phyloP scores from a whole-genome alignment of 2,888 invertebrate genomes.

The Melanostoma mellinum region DNA sequence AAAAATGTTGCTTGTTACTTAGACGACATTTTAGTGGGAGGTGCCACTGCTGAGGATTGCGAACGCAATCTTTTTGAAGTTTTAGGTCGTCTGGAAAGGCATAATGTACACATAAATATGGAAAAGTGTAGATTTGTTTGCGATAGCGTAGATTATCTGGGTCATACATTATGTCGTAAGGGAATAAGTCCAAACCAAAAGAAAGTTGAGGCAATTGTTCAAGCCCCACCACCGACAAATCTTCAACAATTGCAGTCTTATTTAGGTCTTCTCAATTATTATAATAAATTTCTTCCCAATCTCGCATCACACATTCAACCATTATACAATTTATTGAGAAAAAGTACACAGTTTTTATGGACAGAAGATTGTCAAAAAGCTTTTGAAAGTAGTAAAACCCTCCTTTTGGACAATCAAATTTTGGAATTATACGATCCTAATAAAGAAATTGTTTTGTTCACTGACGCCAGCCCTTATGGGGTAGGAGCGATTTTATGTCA shows the following conservation, averaged over 20 bases:
- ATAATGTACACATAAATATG: slow-evolving; percentile 33
- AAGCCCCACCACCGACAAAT: neutral
- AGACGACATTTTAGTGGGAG: slow-evolving; percentile 44
- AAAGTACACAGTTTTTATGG: slow-evolving; percentile 1
- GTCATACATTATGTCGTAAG: slow-evolving; percentile 8
- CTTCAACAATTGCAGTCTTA: slow-evolving; percentile 32
- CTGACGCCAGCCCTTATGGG: neutral
- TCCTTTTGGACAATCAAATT: neutral
- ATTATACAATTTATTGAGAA: slow-evolving; percentile 2
- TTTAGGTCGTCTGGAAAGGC: slow-evolving; percentile 1
- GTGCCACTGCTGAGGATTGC: slow-evolving; percentile 19
- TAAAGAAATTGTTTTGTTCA: neutral
- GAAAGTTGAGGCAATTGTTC: slow-evolving; percentile 31
- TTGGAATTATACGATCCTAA: neutral
- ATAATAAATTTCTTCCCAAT: slow-evolving; percentile 11
- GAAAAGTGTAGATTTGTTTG: slow-evolving; percentile 33
- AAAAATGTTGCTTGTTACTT: slow-evolving; percentile 50
- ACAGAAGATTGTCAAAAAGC: too few relatives aligned
- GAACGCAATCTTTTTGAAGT: slow-evolving; percentile 9
- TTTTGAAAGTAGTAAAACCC: neutral
- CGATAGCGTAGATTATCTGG: slow-evolving; percentile 16
- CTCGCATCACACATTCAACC: slow-evolving; percentile 13
- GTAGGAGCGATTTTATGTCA: slow-evolving; percentile 8
- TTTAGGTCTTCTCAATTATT: slow-evolving; percentile 21
- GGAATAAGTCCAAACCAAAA: slow-evolving; percentile 12